Evolutionary conservation across 2,888 invertebrate genomes (phyloP), one percentile per base, ranked within the genome.

Genomic region (Stenolophus ochropezus): DNA sequence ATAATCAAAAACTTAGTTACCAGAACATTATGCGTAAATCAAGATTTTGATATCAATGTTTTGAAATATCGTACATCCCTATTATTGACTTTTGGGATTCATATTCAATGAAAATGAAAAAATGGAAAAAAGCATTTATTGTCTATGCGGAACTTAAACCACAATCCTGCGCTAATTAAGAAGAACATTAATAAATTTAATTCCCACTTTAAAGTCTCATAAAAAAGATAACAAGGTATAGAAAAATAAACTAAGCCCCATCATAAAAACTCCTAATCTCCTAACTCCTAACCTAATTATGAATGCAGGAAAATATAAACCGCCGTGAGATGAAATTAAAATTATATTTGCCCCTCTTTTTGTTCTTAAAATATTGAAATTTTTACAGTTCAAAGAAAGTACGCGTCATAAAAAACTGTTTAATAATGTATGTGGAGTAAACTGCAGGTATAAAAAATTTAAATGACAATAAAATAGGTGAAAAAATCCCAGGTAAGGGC

Each of bases 391-490:
- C 33, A 27, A 4, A n/a, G 23, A 73, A 73, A 49, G 73, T 71
- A 71, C 27, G 20, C 20, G 73, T 49, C 47, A 73, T 73, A 73
- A 73, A 73, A 73, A 73, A 49, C 49, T 73, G 49, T 47, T 73
- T 49, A 73, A 73, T 73, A 73, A 73, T 73, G 73, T 73, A 73
- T 73, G 21, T 73, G 51, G 73, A 73, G 73, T 73, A 73, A 71
- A 73, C 16, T 69, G 65, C 65, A 69, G 65, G 65, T 69, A 69
- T 14, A 69, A 69, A 69, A 69, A 61, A 27, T 69, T 69, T 69
- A 69, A 69, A 69, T 69, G 65, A 69, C 65, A 69, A 69, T 69
- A 69, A 69, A 69, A 33, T 69, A 33, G 65, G 33, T 69, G 65
- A 69, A 69, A 69, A 69, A 69, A 69, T 27, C 20, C 33, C 65